Percentiles rank a stretch among this genome's conserved stretches.
These are phyloP conservation scores for Leucophenga maculata DNA, from an alignment of 2,888 invertebrate species.

Conservation along the genomic window DNA sequence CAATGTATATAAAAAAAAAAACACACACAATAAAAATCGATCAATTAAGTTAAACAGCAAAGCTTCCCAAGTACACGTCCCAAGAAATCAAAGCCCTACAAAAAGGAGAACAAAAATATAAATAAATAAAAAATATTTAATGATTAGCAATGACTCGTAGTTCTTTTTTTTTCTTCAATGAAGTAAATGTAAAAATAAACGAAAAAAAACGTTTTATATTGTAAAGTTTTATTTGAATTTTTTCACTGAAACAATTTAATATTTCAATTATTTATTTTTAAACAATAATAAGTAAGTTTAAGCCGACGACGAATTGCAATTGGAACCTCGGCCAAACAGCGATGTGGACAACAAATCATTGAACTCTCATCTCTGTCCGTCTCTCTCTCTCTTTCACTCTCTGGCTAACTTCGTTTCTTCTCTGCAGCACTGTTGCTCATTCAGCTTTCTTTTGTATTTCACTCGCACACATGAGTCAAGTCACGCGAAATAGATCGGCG, in stretches of 20 bases:
- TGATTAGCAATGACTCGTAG: constrained; percentile 44
- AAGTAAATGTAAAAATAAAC: constrained; percentile 48
- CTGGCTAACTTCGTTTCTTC: no score
- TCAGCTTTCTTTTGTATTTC: no score
- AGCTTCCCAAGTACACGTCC: no score
- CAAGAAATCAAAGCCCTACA: neutral
- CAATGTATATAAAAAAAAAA: neutral
- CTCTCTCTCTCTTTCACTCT: no score
- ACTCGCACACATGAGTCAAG: no score
- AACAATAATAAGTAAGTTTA: constrained; percentile 37
- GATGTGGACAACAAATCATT: constrained; percentile 23
- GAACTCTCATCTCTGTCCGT: no score
- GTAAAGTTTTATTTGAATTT: constrained; percentile 28
- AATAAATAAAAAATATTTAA: constrained; percentile 38
- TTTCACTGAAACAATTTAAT: constrained; percentile 31
- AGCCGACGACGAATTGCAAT: constrained; percentile 34
- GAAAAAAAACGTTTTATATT: constrained; percentile 18
- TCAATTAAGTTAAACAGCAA: neutral
- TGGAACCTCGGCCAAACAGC: constrained; percentile 22
- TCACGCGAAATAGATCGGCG: no score
- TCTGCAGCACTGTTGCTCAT: no score
- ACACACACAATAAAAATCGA: neutral
- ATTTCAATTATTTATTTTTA: constrained; percentile 30
- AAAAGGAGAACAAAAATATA: neutral
- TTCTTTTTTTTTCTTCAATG: constrained; percentile 37